Evolutionary conservation across 2,797 vertebrate species (phyloP), one percentile per base, ranked within the genome.

Genomic region (Sibirionetta formosa): DNA sequence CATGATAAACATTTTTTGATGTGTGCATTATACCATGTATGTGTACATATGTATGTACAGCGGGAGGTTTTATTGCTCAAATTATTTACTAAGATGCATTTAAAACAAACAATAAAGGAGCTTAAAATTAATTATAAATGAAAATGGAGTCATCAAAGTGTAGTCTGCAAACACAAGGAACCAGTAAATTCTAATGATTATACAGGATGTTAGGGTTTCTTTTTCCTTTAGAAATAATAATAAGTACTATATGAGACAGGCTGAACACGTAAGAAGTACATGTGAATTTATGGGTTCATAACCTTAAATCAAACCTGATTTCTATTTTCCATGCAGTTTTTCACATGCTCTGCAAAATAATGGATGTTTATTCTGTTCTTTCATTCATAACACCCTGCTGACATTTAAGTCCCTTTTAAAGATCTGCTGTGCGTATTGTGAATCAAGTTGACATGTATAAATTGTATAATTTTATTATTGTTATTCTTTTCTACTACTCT

Each of bases 301-400:
- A 90, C 90, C 91, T 85, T 97, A 96, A 96, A 96, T 96, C 96
- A 96, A 96, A 86, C 73, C 48, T 68, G 71, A 94, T 95, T 96
- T 92, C 91, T 96, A 38, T 96, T 96, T 95, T 96, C 93, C 48
- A 90, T 94, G 94, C 95, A 96, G 83, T 97, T 97, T 97, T 96
- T 96, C 96, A 96, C 83, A 54, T 85, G 42, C 66, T 80, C 26
- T 90, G 69, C 66, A 95, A 78, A 78, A 71, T 77, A 93, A 88
- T 93, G 86, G 73, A 65, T 97, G 93, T 96, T 97, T 96, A 86
- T 94, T 94, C 93, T 90, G 68, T 85, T 79, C 71, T 88, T 94
- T 95, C 93, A 77, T 90, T 95, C 93, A 85, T 80, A 95, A 95
- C 86, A 95, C 93, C 53, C 64, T 80, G 91, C 93, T 94, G 88